Conservation (phyloP, 2,888 invertebrate genomes). For the Conomelus anceps region DNA sequence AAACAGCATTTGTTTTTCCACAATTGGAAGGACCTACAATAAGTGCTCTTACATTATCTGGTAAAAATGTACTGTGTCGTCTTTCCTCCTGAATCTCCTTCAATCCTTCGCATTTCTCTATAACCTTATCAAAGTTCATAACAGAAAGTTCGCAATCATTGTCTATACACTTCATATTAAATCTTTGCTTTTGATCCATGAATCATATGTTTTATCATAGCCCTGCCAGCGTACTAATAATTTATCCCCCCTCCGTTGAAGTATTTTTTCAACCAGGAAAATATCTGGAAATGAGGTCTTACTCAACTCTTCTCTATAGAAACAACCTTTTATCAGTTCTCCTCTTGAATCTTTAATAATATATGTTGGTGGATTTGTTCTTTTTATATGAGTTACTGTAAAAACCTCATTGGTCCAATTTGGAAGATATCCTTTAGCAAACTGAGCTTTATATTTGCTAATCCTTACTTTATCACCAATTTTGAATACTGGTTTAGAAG, state of each 20-base stretch:
- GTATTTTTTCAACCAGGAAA: conserved; percentile 12
- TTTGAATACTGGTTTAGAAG: not conserved
- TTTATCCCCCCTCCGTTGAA: not conserved
- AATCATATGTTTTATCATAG: not conserved
- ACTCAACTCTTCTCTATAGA: conserved; percentile 8
- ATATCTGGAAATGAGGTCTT: conserved; percentile 3
- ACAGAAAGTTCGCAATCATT: not conserved
- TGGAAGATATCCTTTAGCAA: conserved; percentile 12
- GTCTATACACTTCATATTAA: not conserved
- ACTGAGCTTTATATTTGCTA: conserved; percentile 8
- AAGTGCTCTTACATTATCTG: conserved; percentile 4
- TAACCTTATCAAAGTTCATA: conserved; percentile 1
- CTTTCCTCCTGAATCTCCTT: no score
- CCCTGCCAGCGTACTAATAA: conserved; percentile 8
- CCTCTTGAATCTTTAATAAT: conserved; percentile 2
- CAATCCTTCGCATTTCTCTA: not conserved
- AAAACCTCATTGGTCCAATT: conserved; percentile 19
- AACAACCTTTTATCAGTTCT: not conserved
- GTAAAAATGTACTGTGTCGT: conserved; percentile 4
- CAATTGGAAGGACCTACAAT: conserved; percentile 7
- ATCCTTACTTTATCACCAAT: conserved; percentile 9
- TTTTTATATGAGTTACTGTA: conserved; percentile 4
- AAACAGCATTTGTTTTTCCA: conserved; percentile 17
- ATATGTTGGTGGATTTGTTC: conserved; percentile 9
- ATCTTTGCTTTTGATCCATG: not conserved